phyloP scores from a whole-genome alignment of 1,140 invertebrate genomes.

The Copidosoma floridanum region DNA sequence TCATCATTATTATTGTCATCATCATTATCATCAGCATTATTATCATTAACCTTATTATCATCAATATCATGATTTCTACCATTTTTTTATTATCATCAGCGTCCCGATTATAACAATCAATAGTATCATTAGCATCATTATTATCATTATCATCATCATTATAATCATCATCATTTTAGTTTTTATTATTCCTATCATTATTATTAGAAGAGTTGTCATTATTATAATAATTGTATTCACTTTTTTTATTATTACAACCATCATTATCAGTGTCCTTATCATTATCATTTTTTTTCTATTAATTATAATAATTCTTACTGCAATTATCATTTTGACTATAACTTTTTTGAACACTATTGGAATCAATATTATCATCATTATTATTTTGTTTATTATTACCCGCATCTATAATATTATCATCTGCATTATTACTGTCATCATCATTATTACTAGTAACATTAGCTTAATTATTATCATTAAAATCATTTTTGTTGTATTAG shows the following conservation, averaged over 20 bases:
- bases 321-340: neutral
- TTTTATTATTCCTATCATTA: too few species aligned
- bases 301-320: too few species aligned
- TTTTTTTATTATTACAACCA: neutral
- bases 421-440: too few species aligned
- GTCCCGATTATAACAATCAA: neutral
- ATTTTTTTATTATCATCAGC: neutral
- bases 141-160: too few species aligned
- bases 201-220: too few species aligned
- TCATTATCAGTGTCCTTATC: neutral
- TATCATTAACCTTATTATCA: too few species aligned
- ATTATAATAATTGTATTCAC: too few species aligned
- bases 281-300: too few species aligned
- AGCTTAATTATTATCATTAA: neutral
- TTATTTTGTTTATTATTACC: neutral
- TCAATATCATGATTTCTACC: neutral
- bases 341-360: neutral
- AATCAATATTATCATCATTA: neutral
- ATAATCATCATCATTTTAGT: too few species aligned
- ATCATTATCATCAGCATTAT: too few species aligned
- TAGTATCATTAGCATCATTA: too few species aligned
- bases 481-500: neutral
- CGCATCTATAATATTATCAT: neutral
- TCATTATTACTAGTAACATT: neutral
- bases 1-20: neutral